These are phyloP conservation scores for Montipora efflorescens DNA, from an alignment of 64 coral and sea anemone genomes.

Conservation along the genomic window DNA sequence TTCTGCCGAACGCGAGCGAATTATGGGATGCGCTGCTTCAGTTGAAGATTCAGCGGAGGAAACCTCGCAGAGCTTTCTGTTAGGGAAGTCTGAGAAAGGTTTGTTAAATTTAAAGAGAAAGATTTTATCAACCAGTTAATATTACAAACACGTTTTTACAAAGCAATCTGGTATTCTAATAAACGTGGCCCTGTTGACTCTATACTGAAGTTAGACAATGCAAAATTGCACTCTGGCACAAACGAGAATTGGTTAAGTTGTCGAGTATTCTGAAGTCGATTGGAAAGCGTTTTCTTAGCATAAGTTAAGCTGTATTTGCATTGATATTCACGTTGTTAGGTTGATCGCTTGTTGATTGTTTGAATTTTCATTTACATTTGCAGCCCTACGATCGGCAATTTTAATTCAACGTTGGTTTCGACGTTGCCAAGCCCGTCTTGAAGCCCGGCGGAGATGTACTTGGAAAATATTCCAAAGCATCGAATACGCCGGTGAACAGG, in stretches of 20 bases:
- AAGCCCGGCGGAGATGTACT: conserved; percentile 91
- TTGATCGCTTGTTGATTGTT: neutral
- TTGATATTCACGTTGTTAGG: neutral
- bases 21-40: conserved; percentile 79
- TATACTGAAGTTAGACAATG: neutral
- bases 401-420: conserved; percentile 99
- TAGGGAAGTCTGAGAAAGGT: conserved; percentile 85
- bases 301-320: neutral
- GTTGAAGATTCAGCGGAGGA: conserved; percentile 61
- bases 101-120: neutral
- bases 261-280: no score
- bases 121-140: neutral
- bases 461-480: conserved; percentile 99
- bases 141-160: conserved; percentile 20
- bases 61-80: neutral
- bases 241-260: no score
- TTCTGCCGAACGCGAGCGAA: conserved; percentile 12
- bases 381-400: conserved; percentile 88
- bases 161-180: neutral
- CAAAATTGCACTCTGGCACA: no score
- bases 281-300: no score
- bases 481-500: conserved; percentile 95
- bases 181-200: neutral
- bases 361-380: conserved; percentile 13
- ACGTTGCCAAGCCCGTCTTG: conserved; percentile 84